Percentiles rank a stretch among this genome's conserved stretches.
These are phyloP conservation scores for Gymnarchus niloticus DNA, from an alignment of 2,113 vertebrate species.

Conservation along the genomic window DNA sequence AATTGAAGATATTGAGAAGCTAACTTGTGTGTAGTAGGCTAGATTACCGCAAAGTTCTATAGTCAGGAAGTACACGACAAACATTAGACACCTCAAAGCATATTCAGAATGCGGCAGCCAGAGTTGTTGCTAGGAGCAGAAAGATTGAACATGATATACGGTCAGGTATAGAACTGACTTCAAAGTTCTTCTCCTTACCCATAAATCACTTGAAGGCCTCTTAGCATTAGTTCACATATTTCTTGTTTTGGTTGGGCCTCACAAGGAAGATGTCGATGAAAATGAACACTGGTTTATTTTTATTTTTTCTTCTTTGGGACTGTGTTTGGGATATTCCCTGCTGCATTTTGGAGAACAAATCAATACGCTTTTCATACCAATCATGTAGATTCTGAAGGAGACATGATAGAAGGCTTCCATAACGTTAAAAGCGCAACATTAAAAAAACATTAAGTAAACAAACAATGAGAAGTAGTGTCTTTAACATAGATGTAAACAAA, in stretches of 20 bases:
- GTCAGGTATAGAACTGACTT: too few species aligned
- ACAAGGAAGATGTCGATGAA: not conserved
- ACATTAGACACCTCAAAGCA: too few species aligned
- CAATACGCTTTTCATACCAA: not conserved
- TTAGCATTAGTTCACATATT: not conserved
- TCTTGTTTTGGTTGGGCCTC: not conserved
- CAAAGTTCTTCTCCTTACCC: too few species aligned
- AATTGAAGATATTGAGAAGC: too few species aligned
- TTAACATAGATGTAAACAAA: not conserved
- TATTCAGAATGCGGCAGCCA: too few species aligned
- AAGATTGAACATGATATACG: too few species aligned
- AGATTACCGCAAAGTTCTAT: too few species aligned
- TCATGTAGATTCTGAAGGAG: not conserved
- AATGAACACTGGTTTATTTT: not conserved
- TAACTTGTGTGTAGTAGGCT: too few species aligned
- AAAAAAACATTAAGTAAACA: constrained; percentile 6
- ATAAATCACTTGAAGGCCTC: too few species aligned
- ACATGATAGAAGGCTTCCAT: not conserved
- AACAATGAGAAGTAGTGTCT: not conserved
- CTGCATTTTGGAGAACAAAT: not conserved
- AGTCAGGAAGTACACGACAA: too few species aligned
- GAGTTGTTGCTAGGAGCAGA: too few species aligned
- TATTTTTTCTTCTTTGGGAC: not conserved
- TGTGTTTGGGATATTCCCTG: not conserved
- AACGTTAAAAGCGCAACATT: not conserved